phyloP scores from a whole-genome alignment of 2,797 vertebrate genomes.

The Amniataba percoides region DNA sequence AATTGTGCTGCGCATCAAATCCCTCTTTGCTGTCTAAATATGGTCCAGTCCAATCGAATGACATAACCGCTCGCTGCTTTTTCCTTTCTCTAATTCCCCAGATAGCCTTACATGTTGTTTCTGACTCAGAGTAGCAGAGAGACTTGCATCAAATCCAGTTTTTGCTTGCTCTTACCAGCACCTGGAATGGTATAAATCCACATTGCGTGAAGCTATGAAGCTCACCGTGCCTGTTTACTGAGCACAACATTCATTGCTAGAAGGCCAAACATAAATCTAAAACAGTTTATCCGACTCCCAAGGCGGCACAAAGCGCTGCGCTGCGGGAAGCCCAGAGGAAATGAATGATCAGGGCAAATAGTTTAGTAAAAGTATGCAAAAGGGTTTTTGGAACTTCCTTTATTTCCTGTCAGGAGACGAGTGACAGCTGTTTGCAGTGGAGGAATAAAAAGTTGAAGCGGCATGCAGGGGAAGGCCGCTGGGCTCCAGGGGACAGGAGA shows the following conservation, averaged over 20 bases:
- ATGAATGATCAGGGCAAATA: constrained; percentile 68
- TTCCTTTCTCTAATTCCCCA: constrained; percentile 1
- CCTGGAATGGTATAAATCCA: constrained; percentile 17
- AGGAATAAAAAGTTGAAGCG: constrained; percentile 83
- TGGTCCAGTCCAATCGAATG: neutral
- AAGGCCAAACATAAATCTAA: constrained; percentile 51
- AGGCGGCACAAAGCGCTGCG: constrained; percentile 21
- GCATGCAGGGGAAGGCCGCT: constrained; percentile 65
- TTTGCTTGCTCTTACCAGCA: constrained; percentile 4
- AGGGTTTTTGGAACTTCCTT: constrained; percentile 64
- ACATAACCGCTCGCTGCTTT: neutral
- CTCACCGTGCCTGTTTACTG: constrained; percentile 20
- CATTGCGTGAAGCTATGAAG: constrained; percentile 7
- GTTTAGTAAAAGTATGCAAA: constrained; percentile 70
- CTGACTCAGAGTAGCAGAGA: neutral
- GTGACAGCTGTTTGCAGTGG: constrained; percentile 76
- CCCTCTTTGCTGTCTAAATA: neutral
- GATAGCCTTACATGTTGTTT: neutral
- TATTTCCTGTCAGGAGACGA: constrained; percentile 66
- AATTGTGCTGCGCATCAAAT: neutral
- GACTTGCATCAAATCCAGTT: neutral
- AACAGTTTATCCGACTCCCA: constrained; percentile 35
- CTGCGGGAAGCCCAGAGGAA: constrained; percentile 49
- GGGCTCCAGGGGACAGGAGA: constrained; percentile 74
- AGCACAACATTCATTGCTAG: constrained; percentile 4